Evolutionary conservation across 1,140 invertebrate genomes (phyloP), one percentile per base, ranked within the genome.

Genomic region (Papilio machaon): DNA sequence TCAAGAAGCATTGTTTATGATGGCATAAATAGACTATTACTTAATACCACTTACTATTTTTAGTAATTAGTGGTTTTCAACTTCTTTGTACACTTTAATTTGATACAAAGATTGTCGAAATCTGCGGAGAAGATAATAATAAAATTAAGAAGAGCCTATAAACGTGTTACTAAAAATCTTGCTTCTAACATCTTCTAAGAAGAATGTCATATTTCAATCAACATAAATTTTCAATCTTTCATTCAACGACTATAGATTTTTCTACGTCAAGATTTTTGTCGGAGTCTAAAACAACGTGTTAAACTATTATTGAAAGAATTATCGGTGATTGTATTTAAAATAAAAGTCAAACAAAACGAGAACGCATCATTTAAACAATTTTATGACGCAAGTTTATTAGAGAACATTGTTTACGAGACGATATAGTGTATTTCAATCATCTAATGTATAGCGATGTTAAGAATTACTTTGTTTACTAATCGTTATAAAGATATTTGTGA

Each of bases 341-440:
- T 76, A 47, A 49, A 76, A 76, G 43, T 76, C 74, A 76, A 76
- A 52, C 74, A 76, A 49, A 52, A 46, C 11, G 43, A 30, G n/a
- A 76, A 30, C 43, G 46, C 10, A 76, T 49, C 47, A 49, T 49
- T 76, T 47, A 76, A 49, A 49, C 74, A 76, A 23, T 76, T 76
- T 76, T 52, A 76, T 76, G 19, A 11, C 6, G 8, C n/a, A 23
- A 2, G 11, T 23, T 76, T 75, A 49, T 75, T 75, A 23, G 73
- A 49, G 46, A 35, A 76, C 23, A 76, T 76, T 76, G 47, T 76
- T 76, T 76, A 76, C 74, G 46, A 52, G 23, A 35, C 46, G 23
- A 76, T 76, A 30, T 52, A 23, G 6, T 76, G 43, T 76, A 76
- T 54, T 54, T 76, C 74, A 76, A 76, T 54, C 74, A 54, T 46